A percentile compares a stretch with the other conserved stretches of the same genome.
These are phyloP conservation scores for Axea sp. DNA, from an alignment of 2,888 invertebrate genomes.

Conservation along the genomic window DNA sequence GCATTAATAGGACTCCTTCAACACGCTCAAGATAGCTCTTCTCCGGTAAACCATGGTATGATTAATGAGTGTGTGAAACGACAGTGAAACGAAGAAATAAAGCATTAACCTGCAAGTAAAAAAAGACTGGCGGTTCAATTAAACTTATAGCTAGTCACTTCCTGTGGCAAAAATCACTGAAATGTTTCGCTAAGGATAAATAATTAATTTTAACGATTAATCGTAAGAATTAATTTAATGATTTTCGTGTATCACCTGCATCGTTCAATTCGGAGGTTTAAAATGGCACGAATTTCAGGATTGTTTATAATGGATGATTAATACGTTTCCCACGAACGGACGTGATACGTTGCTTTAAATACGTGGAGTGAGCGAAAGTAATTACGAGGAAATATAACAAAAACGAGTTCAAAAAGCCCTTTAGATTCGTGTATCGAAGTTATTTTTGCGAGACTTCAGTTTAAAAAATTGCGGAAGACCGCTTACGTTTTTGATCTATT, in stretches of 20 bases:
- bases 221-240: conserved; percentile 26
- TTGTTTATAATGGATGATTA: conserved; percentile 36
- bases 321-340: conserved; percentile 22
- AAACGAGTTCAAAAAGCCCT: conserved; percentile 28
- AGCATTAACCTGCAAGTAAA: conserved; percentile 57
- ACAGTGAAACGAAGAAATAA: conserved; percentile 54
- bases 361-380: conserved; percentile 9
- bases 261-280: conserved; percentile 6
- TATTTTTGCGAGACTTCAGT: conserved; percentile 22
- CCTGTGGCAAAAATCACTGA: conserved; percentile 45
- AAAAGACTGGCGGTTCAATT: conserved; percentile 57
- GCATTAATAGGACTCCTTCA: conserved; percentile 60
- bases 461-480: conserved; percentile 2
- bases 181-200: conserved; percentile 36
- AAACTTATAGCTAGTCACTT: conserved; percentile 53
- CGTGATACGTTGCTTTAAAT: conserved; percentile 11
- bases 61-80: conserved; percentile 58
- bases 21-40: conserved; percentile 43
- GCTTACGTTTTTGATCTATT: conserved; percentile 12
- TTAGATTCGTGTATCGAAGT: conserved; percentile 31
- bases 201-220: conserved; percentile 43
- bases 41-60: conserved; percentile 47
- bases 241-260: conserved; percentile 1
- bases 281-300: conserved; percentile 13
- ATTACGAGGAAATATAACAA: conserved; percentile 31